Base-by-base conservation (phyloP, 2,888 invertebrate species). In the Meloe dianella region DNA sequence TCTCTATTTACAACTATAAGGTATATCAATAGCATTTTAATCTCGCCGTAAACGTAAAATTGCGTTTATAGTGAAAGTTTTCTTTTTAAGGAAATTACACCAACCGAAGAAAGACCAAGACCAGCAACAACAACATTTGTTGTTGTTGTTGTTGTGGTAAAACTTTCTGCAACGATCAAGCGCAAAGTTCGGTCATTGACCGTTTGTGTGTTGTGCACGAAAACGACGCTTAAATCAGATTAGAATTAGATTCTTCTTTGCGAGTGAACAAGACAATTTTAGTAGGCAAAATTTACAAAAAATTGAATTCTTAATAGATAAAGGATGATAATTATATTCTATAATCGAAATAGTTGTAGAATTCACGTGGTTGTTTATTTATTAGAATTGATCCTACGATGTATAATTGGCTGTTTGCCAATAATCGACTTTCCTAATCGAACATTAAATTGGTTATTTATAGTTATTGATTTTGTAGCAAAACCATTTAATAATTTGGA, bases 51-150 rank as follows among this genome's bases (percentile, higher is more conserved):
- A 60, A 65, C 63, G 58, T 35, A 30, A 64, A 68, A 51, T 51
- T 68, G 68, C 68, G 65, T 20, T 22, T 8, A 22, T 41, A 68
- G 65, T 68, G 68, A 68, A 68, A 68, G 68, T 68, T 68, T 64
- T 61, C 67, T 60, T 60, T n/a, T 57, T 51, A 51, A 51, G 47
- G 47, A 51, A 51, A 51, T 47, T 51, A 41, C 27, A 27, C 41
- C 41, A 51, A 51, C 47, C 47, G 47, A 51, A 51, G 47, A 51
- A 51, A 51, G 47, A 51, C 47, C 47, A 51, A 22, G 20, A 47
- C 17, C 47, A 51, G 2, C 8, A 51, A 20, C 47, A 51, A 20
- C 17, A 41, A 41, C 5, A 41, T 6, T n/a, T n/a, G n/a, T 7
- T 17, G n/a, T 51, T 22, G 47, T 51, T 51, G 47, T 51, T 61